Conservation (phyloP, 1,140 invertebrate species). For the Sycobia sp. region DNA sequence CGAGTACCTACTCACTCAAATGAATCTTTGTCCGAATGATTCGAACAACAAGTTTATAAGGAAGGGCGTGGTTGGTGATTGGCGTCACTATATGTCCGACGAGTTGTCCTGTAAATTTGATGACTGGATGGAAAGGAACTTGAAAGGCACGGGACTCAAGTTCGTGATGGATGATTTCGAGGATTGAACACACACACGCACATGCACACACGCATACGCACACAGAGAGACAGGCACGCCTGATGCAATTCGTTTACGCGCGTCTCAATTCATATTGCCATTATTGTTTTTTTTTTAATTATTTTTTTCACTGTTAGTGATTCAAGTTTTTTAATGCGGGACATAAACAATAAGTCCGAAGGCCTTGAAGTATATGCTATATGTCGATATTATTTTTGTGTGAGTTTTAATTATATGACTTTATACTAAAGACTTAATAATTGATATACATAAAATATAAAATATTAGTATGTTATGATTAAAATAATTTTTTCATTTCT, state of each 20-base stretch:
- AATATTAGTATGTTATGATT: no score
- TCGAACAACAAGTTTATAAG: conserved; percentile 73
- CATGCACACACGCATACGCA: not conserved
- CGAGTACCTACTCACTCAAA: conserved; percentile 66
- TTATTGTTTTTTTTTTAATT: not conserved
- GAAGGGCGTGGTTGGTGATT: conserved; percentile 83
- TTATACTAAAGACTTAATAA: no score
- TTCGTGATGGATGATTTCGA: conserved; percentile 51
- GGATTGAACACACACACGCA: conserved; percentile 10
- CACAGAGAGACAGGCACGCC: not conserved
- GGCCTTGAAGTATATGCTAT: not conserved
- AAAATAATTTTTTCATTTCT: no score
- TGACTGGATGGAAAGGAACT: conserved; percentile 72
- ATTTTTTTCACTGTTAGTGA: no score
- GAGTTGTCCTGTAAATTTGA: conserved; percentile 75
- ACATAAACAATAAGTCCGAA: no score
- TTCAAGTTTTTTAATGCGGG: no score
- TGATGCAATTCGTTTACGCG: not conserved
- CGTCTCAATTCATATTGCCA: no score
- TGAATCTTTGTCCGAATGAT: conserved; percentile 58
- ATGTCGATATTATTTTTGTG: not conserved
- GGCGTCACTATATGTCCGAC: conserved; percentile 79
- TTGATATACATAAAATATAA: no score
- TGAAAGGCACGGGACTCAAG: conserved; percentile 67
- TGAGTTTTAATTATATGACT: not conserved